These are phyloP conservation scores for Sciurus niger DNA, from an alignment of 2,113 vertebrate genomes.

Conservation along the genomic window DNA sequence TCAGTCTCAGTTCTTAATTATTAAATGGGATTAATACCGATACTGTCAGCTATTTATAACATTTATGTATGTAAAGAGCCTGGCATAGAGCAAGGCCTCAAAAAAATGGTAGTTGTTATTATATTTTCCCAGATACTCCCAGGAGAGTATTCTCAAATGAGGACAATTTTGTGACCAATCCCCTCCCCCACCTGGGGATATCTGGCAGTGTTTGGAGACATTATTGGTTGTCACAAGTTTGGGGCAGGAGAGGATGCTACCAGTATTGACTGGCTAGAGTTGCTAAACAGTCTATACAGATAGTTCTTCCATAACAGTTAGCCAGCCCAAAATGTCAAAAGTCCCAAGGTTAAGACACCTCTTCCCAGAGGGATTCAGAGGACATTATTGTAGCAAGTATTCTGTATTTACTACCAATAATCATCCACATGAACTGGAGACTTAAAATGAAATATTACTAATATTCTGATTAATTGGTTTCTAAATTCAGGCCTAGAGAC, in stretches of 20 bases:
- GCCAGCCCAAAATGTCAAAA: not conserved
- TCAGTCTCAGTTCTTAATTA: not conserved
- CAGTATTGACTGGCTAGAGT: not conserved
- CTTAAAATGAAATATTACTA: not conserved
- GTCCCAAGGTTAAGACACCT: not conserved
- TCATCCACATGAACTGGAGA: not conserved
- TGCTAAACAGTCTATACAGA: not conserved
- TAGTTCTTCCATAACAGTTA: not conserved
- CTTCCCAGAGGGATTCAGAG: not conserved
- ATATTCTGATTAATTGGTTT: not conserved
- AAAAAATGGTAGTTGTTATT: not conserved
- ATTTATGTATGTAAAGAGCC: not conserved
- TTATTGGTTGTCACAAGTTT: not conserved
- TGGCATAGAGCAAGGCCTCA: not conserved
- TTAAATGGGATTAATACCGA: not conserved
- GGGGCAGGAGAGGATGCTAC: too few relatives aligned
- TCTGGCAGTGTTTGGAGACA: not conserved
- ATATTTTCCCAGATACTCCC: not conserved
- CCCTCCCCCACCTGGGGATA: not conserved
- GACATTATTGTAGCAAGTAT: not conserved
- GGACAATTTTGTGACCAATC: not conserved
- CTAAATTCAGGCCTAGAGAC: not conserved
- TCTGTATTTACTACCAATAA: not conserved
- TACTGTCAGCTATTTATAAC: not conserved
- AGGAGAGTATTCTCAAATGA: not conserved